Evolutionary conservation across 2,113 vertebrate genomes (phyloP).

Genomic region (Typhlomys cinereus): DNA sequence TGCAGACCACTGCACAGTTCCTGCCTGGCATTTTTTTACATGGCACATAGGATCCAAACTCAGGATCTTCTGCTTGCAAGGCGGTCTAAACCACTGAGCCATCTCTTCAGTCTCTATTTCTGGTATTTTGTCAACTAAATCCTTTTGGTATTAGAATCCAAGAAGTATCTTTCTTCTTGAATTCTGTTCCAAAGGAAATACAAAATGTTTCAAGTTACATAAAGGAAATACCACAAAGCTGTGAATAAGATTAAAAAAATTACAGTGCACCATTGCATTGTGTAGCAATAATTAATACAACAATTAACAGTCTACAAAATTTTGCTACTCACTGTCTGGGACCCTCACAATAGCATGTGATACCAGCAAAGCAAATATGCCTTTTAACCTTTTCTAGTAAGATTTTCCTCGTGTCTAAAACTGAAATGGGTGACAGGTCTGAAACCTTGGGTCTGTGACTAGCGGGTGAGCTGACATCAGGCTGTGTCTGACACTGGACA

Average conservation of each 20-base stretch:
- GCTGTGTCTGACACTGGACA: background rate
- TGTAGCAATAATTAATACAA: too few species aligned
- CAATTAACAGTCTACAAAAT: background rate
- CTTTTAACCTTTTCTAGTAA: background rate
- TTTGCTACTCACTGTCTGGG: background rate
- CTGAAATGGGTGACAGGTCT: background rate
- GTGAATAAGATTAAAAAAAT: background rate
- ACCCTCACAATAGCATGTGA: background rate
- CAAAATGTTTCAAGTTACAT: background rate
- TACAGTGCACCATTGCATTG: background rate
- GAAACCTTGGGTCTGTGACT: background rate
- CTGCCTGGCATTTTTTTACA: too few species aligned
- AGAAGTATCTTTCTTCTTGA: background rate
- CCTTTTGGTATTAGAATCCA: background rate
- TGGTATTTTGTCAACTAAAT: background rate
- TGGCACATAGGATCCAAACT: too few species aligned
- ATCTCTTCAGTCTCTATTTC: too few species aligned
- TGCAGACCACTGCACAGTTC: too few species aligned
- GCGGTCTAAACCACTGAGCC: too few species aligned
- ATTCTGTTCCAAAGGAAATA: constrained; percentile 33
- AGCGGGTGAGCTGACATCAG: background rate
- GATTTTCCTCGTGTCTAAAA: constrained; percentile 11
- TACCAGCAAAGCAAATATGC: constrained; percentile 24
- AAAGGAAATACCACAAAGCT: background rate
- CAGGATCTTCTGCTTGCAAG: too few species aligned